Evolutionary conservation across 2,888 invertebrate genomes (phyloP), one percentile per base, ranked within the genome.

Genomic region (Ochropacha duplaris): DNA sequence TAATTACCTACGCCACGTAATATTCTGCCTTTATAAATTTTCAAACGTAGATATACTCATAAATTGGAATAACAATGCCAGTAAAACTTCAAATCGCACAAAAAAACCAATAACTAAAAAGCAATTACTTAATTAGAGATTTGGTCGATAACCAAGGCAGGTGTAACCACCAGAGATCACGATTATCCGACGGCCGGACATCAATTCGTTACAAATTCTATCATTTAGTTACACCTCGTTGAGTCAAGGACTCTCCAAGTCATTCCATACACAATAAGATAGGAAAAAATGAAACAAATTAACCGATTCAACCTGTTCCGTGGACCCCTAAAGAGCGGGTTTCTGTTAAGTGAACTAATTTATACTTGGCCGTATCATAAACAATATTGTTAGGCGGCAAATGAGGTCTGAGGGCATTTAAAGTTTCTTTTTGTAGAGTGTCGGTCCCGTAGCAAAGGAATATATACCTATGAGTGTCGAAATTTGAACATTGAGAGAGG

Each of bases 211-310:
- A 86, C 88, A 87, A 90, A 90, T 90, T 87, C 80, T 83, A 83
- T 81, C 85, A 84, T 92, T 92, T 92, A 87, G 92, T 86, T 86
- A 87, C 92, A 90, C 90, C 92, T 92, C 92, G 92, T 92, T 92
- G 91, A 87, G 79, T 81, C 90, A 90, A 92, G 91, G 92, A 92
- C 90, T 90, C 86, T 76, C 76, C 69, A 82, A 86, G 83, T 89
- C 88, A 90, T 89, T 89, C 81, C 74, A 76, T 74, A 78, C 71
- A 87, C 83, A 88, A 89, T 87, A 83, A 84, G 82, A 79, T 78
- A 65, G 59, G 73, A 85, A 87, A 85, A 84, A 82, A 87, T 76
- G 81, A 82, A 84, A 86, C 86, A 88, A 89, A 92, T 90, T 89
- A 90, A 90, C 83, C 81, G 87, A 89, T 87, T 88, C 80, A 86